Percentiles rank a stretch among this genome's conserved stretches.
Evolutionary conservation across 30 jellyfish, hydroid and myxozoan species (phyloP).

Genomic region (Clytia hemisphaerica): DNA sequence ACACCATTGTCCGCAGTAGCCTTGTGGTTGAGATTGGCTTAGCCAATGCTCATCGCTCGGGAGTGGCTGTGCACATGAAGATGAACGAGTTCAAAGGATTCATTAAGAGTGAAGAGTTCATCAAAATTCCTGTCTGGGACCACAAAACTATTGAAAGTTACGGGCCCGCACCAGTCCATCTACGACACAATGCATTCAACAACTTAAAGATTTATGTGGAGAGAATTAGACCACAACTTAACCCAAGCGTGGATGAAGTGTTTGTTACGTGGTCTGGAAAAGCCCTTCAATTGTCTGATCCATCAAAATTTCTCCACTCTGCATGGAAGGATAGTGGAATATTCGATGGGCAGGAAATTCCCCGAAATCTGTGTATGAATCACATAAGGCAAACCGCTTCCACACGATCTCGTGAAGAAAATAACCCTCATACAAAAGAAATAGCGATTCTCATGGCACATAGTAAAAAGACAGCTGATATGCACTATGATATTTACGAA

Average conservation of each 20-base stretch:
- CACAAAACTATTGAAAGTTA: slow-evolving; percentile 10
- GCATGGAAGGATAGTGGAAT: background rate
- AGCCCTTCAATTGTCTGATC: background rate
- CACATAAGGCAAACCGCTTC: background rate
- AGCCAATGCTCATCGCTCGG: too few relatives aligned
- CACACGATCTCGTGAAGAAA: background rate
- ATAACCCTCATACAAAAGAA: background rate
- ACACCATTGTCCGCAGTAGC: too few relatives aligned
- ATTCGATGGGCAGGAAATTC: background rate
- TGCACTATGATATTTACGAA: background rate
- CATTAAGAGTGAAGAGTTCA: background rate
- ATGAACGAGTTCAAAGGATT: background rate
- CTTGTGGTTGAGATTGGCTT: too few relatives aligned
- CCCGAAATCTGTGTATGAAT: background rate
- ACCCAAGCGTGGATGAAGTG: background rate
- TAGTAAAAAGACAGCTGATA: slow-evolving; percentile 5
- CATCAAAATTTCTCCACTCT: background rate
- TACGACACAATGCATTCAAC: background rate
- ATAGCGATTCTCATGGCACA: slow-evolving; percentile 10
- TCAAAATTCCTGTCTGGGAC: slow-evolving; percentile 13
- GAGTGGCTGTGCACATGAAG: background rate
- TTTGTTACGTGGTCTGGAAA: slow-evolving; percentile 16
- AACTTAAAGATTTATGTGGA: background rate
- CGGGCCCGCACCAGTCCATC: background rate
- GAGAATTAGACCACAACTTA: background rate